phyloP scores from a whole-genome alignment of 2,888 invertebrate genomes.

The Nomada ruficornis region DNA sequence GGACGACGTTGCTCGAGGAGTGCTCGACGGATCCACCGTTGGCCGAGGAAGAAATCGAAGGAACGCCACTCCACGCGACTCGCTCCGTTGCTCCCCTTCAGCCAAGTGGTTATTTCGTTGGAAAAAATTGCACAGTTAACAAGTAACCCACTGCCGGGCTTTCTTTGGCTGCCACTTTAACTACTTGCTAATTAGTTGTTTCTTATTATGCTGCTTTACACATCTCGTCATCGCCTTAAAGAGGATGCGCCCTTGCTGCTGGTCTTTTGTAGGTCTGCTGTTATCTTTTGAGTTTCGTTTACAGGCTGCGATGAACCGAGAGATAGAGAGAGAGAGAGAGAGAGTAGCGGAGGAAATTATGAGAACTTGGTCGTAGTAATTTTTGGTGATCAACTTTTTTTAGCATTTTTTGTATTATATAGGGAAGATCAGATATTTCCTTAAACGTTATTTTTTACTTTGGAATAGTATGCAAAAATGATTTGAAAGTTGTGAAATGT shows the following conservation, averaged over 20 bases:
- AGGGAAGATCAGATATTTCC: too few relatives aligned
- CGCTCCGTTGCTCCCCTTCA: slow-evolving; percentile 34
- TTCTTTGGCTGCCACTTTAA: slow-evolving; percentile 40
- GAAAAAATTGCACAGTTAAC: slow-evolving; percentile 58
- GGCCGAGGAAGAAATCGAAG: slow-evolving; percentile 11
- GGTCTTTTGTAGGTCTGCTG: not conserved
- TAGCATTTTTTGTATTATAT: too few relatives aligned
- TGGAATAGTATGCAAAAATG: too few relatives aligned
- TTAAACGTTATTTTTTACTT: too few relatives aligned
- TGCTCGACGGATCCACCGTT: slow-evolving; percentile 4
- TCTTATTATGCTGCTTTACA: slow-evolving; percentile 36
- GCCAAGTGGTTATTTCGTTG: slow-evolving; percentile 31
- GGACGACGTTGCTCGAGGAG: slow-evolving; percentile 5
- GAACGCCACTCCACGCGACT: not conserved
- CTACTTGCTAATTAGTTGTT: slow-evolving; percentile 58
- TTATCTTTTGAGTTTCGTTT: not conserved
- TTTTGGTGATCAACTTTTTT: too few relatives aligned
- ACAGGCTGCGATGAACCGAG: not conserved
- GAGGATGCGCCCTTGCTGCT: not conserved
- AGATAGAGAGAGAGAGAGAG: not conserved
- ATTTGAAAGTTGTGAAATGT: too few relatives aligned
- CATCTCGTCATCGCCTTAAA: slow-evolving; percentile 3
- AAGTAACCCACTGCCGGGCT: slow-evolving; percentile 30
- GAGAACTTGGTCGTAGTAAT: too few relatives aligned
- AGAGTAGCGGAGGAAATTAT: too few relatives aligned